Percentiles rank a stretch among this genome's conserved stretches.
Conservation (phyloP, 2,888 invertebrate species). For the Meliscaeva auricollis region DNA sequence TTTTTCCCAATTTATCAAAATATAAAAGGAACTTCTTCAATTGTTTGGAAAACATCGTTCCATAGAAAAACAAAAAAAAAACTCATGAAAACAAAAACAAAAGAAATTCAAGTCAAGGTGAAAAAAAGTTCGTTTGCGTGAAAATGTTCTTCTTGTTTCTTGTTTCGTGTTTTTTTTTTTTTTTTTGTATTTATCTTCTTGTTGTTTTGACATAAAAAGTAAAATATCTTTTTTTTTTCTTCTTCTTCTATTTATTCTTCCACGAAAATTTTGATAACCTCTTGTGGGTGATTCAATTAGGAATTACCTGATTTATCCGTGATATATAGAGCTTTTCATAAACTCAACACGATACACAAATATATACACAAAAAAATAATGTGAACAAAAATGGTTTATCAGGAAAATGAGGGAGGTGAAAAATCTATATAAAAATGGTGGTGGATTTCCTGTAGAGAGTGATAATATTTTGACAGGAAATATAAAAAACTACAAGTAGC, state of each 20-base stretch:
- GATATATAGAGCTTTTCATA: slow-evolving; percentile 45
- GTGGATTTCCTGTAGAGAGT: too few relatives aligned
- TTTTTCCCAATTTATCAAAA: not conserved
- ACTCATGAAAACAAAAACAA: not conserved
- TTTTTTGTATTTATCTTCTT: not conserved
- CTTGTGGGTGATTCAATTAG: slow-evolving; percentile 65
- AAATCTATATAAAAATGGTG: too few relatives aligned
- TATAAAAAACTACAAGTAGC: too few relatives aligned
- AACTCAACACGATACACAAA: slow-evolving; percentile 18
- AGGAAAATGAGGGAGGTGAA: too few relatives aligned
- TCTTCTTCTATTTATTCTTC: not conserved
- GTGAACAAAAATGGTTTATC: too few relatives aligned
- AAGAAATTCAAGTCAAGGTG: slow-evolving; percentile 24
- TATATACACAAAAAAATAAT: not conserved
- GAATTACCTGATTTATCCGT: slow-evolving; percentile 54
- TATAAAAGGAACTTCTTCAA: slow-evolving; percentile 35
- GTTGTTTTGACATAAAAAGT: slow-evolving; percentile 32
- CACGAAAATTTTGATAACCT: not conserved
- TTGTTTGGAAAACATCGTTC: slow-evolving; percentile 46
- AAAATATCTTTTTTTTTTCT: slow-evolving; percentile 10
- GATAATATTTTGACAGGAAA: too few relatives aligned
- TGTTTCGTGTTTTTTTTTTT: slow-evolving; percentile 7
- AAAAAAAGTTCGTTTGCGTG: slow-evolving; percentile 40
- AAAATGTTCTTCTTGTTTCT: slow-evolving; percentile 13
- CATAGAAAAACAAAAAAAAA: slow-evolving; percentile 26